Percentiles rank a stretch among this genome's conserved stretches.
Evolutionary conservation across 2,888 invertebrate genomes (phyloP).

Genomic region (Cosmorhoe ocellata): DNA sequence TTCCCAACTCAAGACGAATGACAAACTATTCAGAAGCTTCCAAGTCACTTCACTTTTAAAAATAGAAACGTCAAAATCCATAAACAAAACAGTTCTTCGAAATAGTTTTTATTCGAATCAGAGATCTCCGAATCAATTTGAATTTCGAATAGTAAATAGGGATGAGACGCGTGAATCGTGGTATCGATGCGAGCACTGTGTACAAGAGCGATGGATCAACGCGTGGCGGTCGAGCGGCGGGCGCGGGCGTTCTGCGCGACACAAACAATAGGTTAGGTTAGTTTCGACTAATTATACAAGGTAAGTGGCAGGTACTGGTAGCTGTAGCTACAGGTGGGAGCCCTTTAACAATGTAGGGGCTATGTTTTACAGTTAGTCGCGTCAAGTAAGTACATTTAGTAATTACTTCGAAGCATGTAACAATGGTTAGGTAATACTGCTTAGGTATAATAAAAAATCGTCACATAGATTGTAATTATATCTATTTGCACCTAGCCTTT

Average conservation of each 20-base stretch:
- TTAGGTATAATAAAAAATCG: too few species aligned
- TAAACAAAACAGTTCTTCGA: neutral
- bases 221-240: conserved; percentile 63
- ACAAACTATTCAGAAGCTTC: conserved; percentile 19
- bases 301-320: conserved; percentile 42
- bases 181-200: conserved; percentile 44
- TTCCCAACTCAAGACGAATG: conserved; percentile 29
- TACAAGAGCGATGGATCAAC: conserved; percentile 51
- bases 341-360: conserved; percentile 46
- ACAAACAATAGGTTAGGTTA: conserved; percentile 68
- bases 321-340: conserved; percentile 63
- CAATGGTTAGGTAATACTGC: conserved; percentile 15
- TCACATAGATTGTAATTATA: neutral
- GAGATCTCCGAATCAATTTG: conserved; percentile 8
- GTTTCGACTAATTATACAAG: conserved; percentile 62
- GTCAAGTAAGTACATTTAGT: conserved; percentile 31
- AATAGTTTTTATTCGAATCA: conserved; percentile 2
- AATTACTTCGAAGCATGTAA: conserved; percentile 25
- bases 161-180: conserved; percentile 26
- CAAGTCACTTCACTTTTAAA: conserved; percentile 21
- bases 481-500: too few species aligned
- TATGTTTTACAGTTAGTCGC: conserved; percentile 35
- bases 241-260: conserved; percentile 65
- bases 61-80: conserved; percentile 7
- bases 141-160: conserved; percentile 20